Evolutionary conservation across 2,113 vertebrate genomes (phyloP), one percentile per base, ranked within the genome.

Genomic region (Thryonomys swinderianus): DNA sequence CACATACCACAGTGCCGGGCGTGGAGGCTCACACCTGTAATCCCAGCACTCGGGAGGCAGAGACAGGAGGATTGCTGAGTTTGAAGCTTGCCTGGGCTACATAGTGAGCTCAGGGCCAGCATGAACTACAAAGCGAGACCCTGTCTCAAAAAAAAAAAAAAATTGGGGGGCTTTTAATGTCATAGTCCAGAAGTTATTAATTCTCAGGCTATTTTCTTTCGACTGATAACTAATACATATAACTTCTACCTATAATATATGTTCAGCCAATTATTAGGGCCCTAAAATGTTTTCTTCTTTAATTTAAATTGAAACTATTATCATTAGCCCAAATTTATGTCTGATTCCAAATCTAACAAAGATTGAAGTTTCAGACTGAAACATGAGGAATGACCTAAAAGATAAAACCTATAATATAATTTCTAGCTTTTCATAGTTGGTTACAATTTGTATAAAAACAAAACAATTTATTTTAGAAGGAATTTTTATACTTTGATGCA

Each of bases 351-450:
- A 81, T 74, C 69, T 92, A 76, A 82, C 2, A 79, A 95, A 21
- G 69, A 93, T 51, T 96, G 79, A 74, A 67, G 64, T 61, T 86
- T 96, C 87, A 86, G 32, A 95, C 34, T 89, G 40, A 96, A 95
- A 48, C 90, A 93, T 0, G 27, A 96, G 27, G 30, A 97, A 12
- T 51, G 42, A 62, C 94, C 85, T 92, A 96, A 88, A 97, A 84
- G 73, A 95, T 92, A 71, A 95, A 73, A 97, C 66, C 62, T 69
- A n/a, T 30, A 88, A 45, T 48, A 95, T 0, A 95, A 93, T 93
- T 94, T 94, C n/a, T 83, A 96, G 82, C 94, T 93, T 91, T 97
- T 88, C 97, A 90, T n/a, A 81, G 25, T 51, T 94, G 64, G n/a
- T 48, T 91, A 89, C 2, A 34, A 57, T 91, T 97, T 96, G 94